Base-by-base conservation (phyloP, 2,797 vertebrate species). In the Acipenser oxyrinchus region DNA sequence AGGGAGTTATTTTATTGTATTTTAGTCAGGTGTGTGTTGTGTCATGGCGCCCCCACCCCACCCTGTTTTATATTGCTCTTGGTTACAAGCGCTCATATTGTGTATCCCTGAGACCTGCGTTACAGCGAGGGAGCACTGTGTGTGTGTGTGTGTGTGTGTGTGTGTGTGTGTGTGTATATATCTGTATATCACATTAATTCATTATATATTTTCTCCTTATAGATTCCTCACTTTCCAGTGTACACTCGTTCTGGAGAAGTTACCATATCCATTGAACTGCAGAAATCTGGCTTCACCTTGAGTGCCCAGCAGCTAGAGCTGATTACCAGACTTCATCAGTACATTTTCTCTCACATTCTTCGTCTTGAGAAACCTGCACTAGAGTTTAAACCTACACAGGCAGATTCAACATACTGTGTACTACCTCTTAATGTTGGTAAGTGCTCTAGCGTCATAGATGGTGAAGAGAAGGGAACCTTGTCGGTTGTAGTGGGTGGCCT, bases 311-410 rank as follows among this genome's bases (percentile, higher is more conserved):
- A 97, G 88, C 91, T 99, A 23, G 94, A 98, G 78, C 83, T 99
- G 79, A 96, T 99, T 80, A 99, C 96, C 0, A 91, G 97, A 72
- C 91, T 99, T 72, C 97, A 99, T 81, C 96, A 99, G 86, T 99
- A 99, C 79, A 94, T 99, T 83, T 99, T 99, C 86, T 99, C 97
- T 69, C 97, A 99, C 71, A 99, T 99, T 87, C 95, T 99, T 80
- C 97, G 96, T 72, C 88, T 99, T 79, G 97, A 99, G 84, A 99
- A 99, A 87, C 97, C 97, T 75, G 97, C 95, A 80, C 91, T 99
- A 83, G 96, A 99, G 83, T 99, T 99, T 83, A 94, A 93, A 84
- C 95, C 97, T 74, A 92, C 81, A 37, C 87, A 93, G 75, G 94
- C 96, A 73, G 95, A 98, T 77, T 95, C 95, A 63, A 96, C 96